Evolutionary conservation across 2,113 vertebrate genomes (phyloP).

Genomic region (Progne subis): DNA sequence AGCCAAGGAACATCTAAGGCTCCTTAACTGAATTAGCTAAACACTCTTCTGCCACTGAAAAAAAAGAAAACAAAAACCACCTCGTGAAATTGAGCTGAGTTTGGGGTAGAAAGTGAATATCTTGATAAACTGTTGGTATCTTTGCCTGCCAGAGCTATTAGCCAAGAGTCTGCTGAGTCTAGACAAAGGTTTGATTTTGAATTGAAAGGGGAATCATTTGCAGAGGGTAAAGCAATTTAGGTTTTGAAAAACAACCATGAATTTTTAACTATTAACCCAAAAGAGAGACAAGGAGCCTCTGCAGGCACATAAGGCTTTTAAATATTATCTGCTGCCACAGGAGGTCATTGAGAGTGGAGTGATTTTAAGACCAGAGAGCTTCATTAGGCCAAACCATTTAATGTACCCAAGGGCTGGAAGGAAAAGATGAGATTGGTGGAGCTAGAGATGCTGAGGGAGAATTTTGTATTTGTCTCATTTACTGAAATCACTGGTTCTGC

Average conservation of each 20-base stretch:
- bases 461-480: background rate
- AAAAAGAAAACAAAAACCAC: constrained; percentile 41
- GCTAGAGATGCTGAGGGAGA: background rate
- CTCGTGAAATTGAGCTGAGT: background rate
- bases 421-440: background rate
- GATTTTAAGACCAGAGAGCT: constrained; percentile 59
- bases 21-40: constrained; percentile 66
- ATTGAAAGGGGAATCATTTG: constrained; percentile 74
- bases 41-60: background rate
- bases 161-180: constrained; percentile 74
- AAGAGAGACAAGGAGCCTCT: constrained; percentile 75
- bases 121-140: constrained; percentile 65
- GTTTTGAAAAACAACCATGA: constrained; percentile 79
- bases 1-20: constrained; percentile 67
- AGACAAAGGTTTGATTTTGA: constrained; percentile 82
- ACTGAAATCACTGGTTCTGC: background rate
- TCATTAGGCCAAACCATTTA: constrained; percentile 44
- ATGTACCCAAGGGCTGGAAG: background rate
- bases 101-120: constrained; percentile 11
- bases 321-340: background rate
- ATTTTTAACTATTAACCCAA: constrained; percentile 81
- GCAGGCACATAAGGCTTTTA: constrained; percentile 60
- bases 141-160: constrained; percentile 70
- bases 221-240: constrained; percentile 75
- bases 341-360: constrained; percentile 34